phyloP scores from a whole-genome alignment of 1,140 invertebrate species.

The Aphelinus atriplicis region DNA sequence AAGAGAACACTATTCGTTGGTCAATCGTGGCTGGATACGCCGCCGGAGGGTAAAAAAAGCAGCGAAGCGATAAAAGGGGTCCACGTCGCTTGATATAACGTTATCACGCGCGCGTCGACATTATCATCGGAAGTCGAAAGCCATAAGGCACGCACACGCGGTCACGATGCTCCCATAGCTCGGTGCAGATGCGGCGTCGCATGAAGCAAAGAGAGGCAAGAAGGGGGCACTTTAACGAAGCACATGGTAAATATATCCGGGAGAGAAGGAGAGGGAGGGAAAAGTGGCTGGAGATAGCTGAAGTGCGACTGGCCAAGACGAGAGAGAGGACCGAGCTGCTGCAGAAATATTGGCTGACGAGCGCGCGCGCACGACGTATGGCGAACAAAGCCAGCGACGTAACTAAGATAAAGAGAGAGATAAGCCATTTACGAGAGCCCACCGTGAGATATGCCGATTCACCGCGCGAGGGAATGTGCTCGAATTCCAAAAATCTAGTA shows the following conservation, averaged over 20 bases:
- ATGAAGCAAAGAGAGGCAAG: constrained; percentile 14
- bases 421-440: too few relatives aligned
- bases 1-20: background rate
- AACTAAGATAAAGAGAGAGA: too few relatives aligned
- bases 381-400: too few relatives aligned
- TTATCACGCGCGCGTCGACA: background rate
- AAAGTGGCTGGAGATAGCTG: constrained; percentile 17
- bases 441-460: too few relatives aligned
- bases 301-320: background rate
- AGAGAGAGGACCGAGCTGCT: background rate
- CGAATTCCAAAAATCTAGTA: too few relatives aligned
- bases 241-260: constrained; percentile 46
- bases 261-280: constrained; percentile 25
- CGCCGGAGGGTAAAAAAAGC: too few relatives aligned
- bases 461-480: too few relatives aligned
- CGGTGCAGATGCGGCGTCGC: background rate
- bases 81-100: background rate
- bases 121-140: constrained; percentile 4
- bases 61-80: too few relatives aligned
- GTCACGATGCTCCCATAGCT: background rate
- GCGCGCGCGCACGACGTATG: background rate
- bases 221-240: constrained; percentile 29
- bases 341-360: constrained; percentile 3
- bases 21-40: too few relatives aligned
- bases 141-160: background rate